These are phyloP conservation scores for Platycheirus rosarum DNA, from an alignment of 2,888 invertebrate species.

Conservation along the genomic window DNA sequence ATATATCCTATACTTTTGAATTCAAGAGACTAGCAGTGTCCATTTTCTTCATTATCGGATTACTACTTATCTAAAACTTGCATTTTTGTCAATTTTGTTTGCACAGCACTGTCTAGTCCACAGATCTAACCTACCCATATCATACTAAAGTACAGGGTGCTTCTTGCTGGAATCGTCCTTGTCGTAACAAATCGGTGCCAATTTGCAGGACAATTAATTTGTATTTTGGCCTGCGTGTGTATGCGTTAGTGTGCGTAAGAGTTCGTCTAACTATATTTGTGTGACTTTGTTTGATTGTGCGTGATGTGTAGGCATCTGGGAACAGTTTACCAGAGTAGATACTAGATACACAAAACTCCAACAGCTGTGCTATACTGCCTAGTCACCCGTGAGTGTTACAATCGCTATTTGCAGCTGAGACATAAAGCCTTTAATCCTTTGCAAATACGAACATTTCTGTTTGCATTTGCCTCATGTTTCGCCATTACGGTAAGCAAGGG, in stretches of 20 bases:
- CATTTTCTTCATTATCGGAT: too few relatives aligned
- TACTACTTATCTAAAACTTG: too few relatives aligned
- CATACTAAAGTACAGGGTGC: neutral
- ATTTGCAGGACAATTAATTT: slow-evolving; percentile 72
- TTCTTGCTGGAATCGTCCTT: slow-evolving; percentile 18
- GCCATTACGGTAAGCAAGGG: slow-evolving; percentile 44
- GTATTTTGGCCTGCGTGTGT: slow-evolving; percentile 51
- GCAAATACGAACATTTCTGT: slow-evolving; percentile 63
- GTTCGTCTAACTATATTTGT: slow-evolving; percentile 17
- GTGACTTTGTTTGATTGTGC: slow-evolving; percentile 39
- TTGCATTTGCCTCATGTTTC: slow-evolving; percentile 65
- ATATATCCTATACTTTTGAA: too few relatives aligned
- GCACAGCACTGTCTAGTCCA: slow-evolving; percentile 9
- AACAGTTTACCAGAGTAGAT: slow-evolving; percentile 31
- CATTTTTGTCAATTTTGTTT: neutral
- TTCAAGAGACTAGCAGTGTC: too few relatives aligned
- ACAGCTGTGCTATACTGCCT: slow-evolving; percentile 50
- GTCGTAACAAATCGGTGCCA: slow-evolving; percentile 71
- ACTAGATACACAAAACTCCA: slow-evolving; percentile 22
- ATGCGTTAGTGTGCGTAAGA: slow-evolving; percentile 1
- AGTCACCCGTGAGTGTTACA: slow-evolving; percentile 70
- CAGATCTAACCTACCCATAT: neutral
- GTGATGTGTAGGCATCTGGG: slow-evolving; percentile 59
- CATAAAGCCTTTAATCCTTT: slow-evolving; percentile 65
- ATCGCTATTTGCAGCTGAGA: slow-evolving; percentile 68